Conservation (phyloP, 2,113 vertebrate genomes). For the Hemichromis elongatus region DNA sequence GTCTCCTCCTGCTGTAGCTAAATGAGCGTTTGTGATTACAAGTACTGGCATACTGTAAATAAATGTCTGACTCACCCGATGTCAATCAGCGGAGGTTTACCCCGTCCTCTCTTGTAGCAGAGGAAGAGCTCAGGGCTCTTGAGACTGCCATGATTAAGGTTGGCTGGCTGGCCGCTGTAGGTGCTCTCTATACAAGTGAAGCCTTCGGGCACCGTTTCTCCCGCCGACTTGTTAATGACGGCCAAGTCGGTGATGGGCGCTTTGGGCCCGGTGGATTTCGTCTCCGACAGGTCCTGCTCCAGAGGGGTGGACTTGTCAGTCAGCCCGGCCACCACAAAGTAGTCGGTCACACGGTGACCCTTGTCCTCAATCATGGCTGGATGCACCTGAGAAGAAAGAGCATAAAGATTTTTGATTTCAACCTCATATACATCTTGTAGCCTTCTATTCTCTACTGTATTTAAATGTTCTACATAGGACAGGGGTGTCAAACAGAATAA, state of each 20-base stretch:
- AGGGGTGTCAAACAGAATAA: neutral
- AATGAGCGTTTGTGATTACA: neutral
- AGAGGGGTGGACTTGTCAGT: conserved; percentile 87
- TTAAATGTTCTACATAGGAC: neutral
- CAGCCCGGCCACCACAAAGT: conserved; percentile 96
- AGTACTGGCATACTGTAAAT: neutral
- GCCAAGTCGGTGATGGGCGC: conserved; percentile 92
- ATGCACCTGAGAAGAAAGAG: conserved; percentile 57
- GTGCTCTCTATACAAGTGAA: conserved; percentile 94
- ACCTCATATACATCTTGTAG: neutral
- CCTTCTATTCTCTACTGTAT: neutral
- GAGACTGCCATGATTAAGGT: conserved; percentile 95
- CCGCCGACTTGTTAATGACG: conserved; percentile 91
- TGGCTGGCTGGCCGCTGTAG: conserved; percentile 88
- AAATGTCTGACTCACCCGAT: conserved; percentile 80
- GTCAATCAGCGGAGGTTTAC: conserved; percentile 89
- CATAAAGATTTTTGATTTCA: neutral
- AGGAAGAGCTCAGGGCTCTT: conserved; percentile 97
- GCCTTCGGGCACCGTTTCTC: conserved; percentile 91
- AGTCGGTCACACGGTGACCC: conserved; percentile 94
- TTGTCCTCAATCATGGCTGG: conserved; percentile 95
- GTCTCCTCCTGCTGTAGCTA: neutral
- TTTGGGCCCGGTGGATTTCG: conserved; percentile 88
- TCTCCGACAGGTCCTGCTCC: conserved; percentile 90
- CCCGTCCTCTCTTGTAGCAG: conserved; percentile 88